Conservation (phyloP, 2,888 invertebrate genomes). For the Scaptomyza cyrtandrae region DNA sequence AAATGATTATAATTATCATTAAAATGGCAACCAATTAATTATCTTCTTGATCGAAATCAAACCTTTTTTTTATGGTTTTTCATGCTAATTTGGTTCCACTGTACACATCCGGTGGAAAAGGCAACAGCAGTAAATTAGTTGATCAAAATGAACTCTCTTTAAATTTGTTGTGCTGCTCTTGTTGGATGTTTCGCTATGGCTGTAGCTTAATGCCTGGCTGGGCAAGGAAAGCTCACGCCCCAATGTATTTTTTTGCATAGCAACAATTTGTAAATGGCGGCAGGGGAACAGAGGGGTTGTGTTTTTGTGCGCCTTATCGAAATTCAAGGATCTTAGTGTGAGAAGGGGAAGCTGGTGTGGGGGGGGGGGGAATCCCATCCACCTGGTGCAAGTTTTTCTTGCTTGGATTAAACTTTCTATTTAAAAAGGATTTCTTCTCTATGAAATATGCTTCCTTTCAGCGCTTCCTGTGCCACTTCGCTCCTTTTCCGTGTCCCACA, state of each 20-base stretch:
- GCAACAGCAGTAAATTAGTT: constrained; percentile 46
- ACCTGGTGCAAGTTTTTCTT: constrained; percentile 48
- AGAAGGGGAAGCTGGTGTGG: not conserved
- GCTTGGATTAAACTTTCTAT: constrained; percentile 72
- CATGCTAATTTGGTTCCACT: not conserved
- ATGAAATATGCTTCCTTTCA: constrained; percentile 73
- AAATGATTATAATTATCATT: no score
- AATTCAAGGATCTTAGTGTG: constrained; percentile 57
- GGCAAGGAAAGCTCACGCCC: constrained; percentile 11
- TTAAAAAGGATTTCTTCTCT: constrained; percentile 77
- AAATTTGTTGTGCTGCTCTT: not conserved
- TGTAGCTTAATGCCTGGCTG: constrained; percentile 37
- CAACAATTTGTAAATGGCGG: constrained; percentile 44
- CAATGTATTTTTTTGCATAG: constrained; percentile 40
- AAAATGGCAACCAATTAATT: no score
- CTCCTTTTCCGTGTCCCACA: constrained; percentile 4
- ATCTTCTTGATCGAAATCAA: no score
- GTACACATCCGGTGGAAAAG: constrained; percentile 12
- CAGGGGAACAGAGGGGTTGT: not conserved
- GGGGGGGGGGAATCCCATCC: not conserved
- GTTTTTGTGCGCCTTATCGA: constrained; percentile 56
- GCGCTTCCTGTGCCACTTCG: constrained; percentile 37
- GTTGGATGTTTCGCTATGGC: not conserved
- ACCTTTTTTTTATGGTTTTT: not conserved
- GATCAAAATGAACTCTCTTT: constrained; percentile 32